Percentiles rank a stretch among this genome's conserved stretches.
These are phyloP conservation scores for Trichopoda pennipes DNA, from an alignment of 2,888 invertebrate species.

Conservation along the genomic window DNA sequence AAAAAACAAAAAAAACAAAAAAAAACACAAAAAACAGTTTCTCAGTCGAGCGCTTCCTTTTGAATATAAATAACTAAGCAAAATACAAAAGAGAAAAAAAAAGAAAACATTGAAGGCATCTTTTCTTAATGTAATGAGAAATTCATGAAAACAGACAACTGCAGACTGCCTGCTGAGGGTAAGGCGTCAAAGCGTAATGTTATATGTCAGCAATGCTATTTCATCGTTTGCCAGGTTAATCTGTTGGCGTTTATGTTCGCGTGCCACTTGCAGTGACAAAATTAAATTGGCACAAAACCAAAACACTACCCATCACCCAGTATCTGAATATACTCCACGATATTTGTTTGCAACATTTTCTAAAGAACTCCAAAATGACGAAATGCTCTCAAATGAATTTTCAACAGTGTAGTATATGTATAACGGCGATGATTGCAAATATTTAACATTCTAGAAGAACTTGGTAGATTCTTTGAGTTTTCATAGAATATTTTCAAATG, in stretches of 20 bases:
- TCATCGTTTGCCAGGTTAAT: conserved; percentile 58
- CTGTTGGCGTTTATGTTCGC: conserved; percentile 65
- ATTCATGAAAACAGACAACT: background rate
- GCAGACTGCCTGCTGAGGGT: conserved; percentile 62
- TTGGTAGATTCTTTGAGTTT: conserved; percentile 33
- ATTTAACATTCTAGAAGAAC: conserved; percentile 28
- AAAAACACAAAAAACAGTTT: too few species aligned
- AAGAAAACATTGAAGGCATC: background rate
- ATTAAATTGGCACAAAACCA: conserved; percentile 79
- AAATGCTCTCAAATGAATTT: conserved; percentile 30
- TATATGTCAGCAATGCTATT: conserved; percentile 57
- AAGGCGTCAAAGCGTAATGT: conserved; percentile 66
- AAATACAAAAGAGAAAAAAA: too few species aligned
- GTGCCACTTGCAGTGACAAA: conserved; percentile 75
- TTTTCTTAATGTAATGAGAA: too few species aligned
- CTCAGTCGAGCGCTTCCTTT: too few species aligned
- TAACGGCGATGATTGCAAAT: conserved; percentile 45
- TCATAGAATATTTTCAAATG: conserved; percentile 48
- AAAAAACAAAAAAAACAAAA: too few species aligned
- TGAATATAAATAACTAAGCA: too few species aligned
- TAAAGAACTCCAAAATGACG: background rate
- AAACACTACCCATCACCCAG: conserved; percentile 67
- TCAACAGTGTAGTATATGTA: conserved; percentile 16
- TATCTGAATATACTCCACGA: conserved; percentile 25
- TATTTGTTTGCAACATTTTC: conserved; percentile 26